A percentile compares a stretch with the other conserved stretches of the same genome.
These are phyloP conservation scores for Ailurus styani DNA, from an alignment of 2,113 vertebrate species.

Conservation along the genomic window DNA sequence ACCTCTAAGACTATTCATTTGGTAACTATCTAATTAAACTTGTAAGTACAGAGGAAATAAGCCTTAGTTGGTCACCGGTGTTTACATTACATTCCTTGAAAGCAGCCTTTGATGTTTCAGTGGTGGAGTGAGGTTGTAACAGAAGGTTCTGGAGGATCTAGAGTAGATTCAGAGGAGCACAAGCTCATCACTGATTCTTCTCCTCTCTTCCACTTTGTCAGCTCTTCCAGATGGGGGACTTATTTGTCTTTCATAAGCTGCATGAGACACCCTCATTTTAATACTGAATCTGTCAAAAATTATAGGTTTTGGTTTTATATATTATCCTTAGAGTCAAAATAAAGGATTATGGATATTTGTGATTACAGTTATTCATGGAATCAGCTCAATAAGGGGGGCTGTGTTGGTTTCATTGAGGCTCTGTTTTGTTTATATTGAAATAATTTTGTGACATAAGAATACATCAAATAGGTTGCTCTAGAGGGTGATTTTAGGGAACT, in stretches of 20 bases:
- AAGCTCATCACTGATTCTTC: neutral
- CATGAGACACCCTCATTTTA: neutral
- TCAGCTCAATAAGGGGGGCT: neutral
- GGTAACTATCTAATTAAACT: neutral
- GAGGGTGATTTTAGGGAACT: neutral
- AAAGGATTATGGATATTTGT: neutral
- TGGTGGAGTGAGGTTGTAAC: neutral
- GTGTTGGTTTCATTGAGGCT: neutral
- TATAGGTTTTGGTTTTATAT: neutral
- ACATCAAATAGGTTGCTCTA: neutral
- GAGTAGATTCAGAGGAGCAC: neutral
- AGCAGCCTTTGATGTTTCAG: neutral
- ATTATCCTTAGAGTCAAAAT: neutral
- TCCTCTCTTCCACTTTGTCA: rapidly evolving
- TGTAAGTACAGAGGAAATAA: too few relatives aligned
- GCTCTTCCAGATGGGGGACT: neutral
- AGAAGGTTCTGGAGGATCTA: neutral
- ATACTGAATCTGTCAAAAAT: neutral
- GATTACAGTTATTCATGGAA: neutral
- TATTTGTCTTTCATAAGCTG: neutral
- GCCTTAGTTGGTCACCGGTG: neutral
- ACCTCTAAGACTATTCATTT: neutral
- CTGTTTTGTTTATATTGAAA: neutral
- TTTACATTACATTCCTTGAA: neutral
- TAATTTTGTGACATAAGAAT: neutral